Conservation (phyloP, 1,140 invertebrate genomes). For the Aphis craccivora region DNA sequence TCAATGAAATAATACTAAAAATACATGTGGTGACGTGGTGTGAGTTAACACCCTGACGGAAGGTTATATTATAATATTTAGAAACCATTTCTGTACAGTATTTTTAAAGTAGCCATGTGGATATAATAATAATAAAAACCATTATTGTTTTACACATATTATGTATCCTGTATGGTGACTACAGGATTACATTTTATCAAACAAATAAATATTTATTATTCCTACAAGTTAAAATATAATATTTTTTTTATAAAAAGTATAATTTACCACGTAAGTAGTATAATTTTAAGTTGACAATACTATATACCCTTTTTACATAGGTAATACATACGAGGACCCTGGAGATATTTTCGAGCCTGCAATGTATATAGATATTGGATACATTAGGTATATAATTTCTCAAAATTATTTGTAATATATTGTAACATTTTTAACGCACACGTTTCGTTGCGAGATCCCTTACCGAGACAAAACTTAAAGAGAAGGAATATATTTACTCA, state of each 20-base stretch:
- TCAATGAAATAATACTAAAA: neutral
- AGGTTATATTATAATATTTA: neutral
- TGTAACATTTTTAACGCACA: neutral
- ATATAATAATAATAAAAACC: neutral
- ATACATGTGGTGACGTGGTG: neutral
- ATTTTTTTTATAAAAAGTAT: neutral
- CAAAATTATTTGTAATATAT: neutral
- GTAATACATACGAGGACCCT: neutral
- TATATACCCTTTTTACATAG: neutral
- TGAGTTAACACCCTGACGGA: neutral
- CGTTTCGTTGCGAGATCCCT: neutral
- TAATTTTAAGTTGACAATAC: too few relatives aligned
- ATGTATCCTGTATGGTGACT: neutral
- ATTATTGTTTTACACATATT: neutral
- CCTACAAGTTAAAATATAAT: neutral
- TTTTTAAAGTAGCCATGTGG: neutral
- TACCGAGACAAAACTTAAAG: neutral
- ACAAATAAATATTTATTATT: neutral
- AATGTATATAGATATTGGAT: neutral
- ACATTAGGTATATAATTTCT: neutral
- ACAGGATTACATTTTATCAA: neutral
- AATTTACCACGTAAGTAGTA: too few relatives aligned
- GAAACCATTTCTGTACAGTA: neutral
- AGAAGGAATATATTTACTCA: neutral
- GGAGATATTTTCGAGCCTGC: too few relatives aligned